Percentiles rank a stretch among this genome's conserved stretches.
phyloP scores from a whole-genome alignment of 2,113 vertebrate genomes.

The Heterocephalus glaber region DNA sequence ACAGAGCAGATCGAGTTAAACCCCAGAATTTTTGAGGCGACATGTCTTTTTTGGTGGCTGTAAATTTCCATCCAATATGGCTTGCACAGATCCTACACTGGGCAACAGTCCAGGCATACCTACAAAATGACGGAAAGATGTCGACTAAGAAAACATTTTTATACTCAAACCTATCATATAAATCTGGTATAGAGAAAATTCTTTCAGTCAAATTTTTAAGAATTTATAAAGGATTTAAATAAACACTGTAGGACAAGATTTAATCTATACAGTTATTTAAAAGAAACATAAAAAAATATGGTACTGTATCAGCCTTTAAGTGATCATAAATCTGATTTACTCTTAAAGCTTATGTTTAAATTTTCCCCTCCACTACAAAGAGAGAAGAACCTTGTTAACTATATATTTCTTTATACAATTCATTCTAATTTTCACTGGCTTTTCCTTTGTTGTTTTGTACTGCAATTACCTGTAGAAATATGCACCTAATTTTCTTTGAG shows the following conservation, averaged over 20 bases:
- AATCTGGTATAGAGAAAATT: not conserved
- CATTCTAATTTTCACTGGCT: not conserved
- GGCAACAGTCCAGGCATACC: constrained; percentile 97
- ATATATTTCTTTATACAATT: not conserved
- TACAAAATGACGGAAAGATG: constrained; percentile 66
- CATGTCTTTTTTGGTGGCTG: constrained; percentile 95
- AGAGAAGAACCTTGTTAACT: not conserved
- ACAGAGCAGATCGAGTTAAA: constrained; percentile 94
- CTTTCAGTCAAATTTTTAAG: not conserved
- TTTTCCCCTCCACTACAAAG: not conserved
- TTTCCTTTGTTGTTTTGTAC: not conserved
- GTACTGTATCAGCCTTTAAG: not conserved
- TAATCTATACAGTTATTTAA: not conserved
- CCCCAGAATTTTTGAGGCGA: constrained; percentile 96
- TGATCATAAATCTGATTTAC: not conserved
- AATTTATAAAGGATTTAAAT: not conserved
- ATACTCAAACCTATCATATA: not conserved
- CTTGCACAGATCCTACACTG: constrained; percentile 93
- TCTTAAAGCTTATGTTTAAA: not conserved
- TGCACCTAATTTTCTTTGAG: not conserved
- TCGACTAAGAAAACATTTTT: not conserved
- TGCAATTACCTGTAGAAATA: not conserved
- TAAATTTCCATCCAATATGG: constrained; percentile 99
- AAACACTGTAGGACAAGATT: not conserved
- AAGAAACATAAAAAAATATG: not conserved